These are phyloP conservation scores for Riptortus pedestris DNA, from an alignment of 1,140 invertebrate genomes.

Conservation along the genomic window DNA sequence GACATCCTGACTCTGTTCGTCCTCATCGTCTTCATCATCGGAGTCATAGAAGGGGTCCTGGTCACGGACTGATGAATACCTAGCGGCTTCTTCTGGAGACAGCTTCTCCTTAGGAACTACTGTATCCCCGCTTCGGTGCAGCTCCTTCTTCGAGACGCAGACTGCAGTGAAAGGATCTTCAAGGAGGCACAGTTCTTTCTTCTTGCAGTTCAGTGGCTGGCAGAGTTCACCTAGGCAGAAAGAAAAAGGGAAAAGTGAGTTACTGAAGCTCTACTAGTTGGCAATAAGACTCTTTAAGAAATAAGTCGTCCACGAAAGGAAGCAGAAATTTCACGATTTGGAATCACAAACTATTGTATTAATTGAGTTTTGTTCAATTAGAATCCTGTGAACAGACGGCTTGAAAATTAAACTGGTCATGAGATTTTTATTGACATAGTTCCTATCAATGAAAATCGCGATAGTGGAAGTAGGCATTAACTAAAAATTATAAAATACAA, in stretches of 20 bases:
- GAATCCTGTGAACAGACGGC: no score
- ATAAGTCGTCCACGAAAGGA: neutral
- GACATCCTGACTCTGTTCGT: conserved; percentile 37
- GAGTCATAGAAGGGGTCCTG: conserved; percentile 60
- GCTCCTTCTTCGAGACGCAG: conserved; percentile 74
- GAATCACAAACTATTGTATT: neutral
- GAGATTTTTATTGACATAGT: no score
- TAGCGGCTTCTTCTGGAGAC: conserved; percentile 42
- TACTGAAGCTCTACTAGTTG: neutral
- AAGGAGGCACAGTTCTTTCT: conserved; percentile 74
- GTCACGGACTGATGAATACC: conserved; percentile 26
- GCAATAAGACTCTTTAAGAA: neutral
- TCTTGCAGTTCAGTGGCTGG: conserved; percentile 73
- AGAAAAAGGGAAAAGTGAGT: conserved; percentile 30
- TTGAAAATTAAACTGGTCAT: no score
- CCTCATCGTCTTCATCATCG: conserved; percentile 49
- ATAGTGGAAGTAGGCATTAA: no score
- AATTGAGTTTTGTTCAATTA: no score
- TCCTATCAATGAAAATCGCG: no score
- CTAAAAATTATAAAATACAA: no score
- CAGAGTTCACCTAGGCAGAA: conserved; percentile 66
- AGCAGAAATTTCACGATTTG: neutral
- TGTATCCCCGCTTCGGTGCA: conserved; percentile 58
- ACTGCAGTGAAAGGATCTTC: conserved; percentile 77
- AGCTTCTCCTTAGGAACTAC: conserved; percentile 46